Evolutionary conservation across 2,888 invertebrate genomes (phyloP).

Genomic region (Chirona hameri): DNA sequence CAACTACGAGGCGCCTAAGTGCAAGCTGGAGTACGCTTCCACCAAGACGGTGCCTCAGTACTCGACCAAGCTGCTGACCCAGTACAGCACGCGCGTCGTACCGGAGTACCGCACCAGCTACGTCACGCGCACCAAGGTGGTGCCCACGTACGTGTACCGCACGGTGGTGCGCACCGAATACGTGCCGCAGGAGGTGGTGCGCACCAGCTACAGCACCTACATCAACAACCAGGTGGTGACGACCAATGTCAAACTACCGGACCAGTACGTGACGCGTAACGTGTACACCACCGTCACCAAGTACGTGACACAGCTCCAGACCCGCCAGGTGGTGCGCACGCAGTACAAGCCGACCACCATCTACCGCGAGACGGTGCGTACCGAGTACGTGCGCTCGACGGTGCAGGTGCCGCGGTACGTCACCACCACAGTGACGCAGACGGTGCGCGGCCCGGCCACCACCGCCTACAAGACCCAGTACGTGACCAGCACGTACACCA

Average conservation of each 20-base stretch:
- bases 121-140: conserved; percentile 9
- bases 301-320: not conserved
- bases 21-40: not conserved
- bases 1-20: not conserved
- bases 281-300: not conserved
- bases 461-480: not conserved
- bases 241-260: not conserved
- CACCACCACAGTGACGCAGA: not conserved
- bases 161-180: not conserved
- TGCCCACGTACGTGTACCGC: not conserved
- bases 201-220: not conserved
- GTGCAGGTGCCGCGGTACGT: not conserved
- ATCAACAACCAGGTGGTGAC: not conserved
- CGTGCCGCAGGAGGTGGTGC: not conserved
- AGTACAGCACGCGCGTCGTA: not conserved
- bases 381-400: not conserved
- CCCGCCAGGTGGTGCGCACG: not conserved
- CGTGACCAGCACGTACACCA: not conserved
- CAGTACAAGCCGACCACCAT: conserved; percentile 10
- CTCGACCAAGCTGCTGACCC: not conserved
- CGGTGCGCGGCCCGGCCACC: not conserved
- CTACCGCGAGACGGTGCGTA: not conserved
- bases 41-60: not conserved
- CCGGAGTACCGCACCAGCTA: not conserved
- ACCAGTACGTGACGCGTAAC: not conserved